Evolutionary conservation across 2,888 invertebrate genomes (phyloP), one percentile per base, ranked within the genome.

Genomic region (Xanthia icteritia): DNA sequence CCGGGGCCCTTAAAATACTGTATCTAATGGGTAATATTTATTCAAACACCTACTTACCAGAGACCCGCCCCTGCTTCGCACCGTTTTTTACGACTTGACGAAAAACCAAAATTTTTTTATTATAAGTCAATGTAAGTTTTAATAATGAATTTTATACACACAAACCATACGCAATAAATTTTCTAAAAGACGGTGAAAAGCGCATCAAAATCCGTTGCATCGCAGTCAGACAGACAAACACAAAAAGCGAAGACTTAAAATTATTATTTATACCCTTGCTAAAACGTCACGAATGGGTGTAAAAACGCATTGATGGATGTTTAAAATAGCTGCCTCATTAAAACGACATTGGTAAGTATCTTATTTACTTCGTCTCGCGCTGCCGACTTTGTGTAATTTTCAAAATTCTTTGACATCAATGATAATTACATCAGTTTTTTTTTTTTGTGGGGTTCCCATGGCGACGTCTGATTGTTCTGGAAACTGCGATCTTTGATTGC

Each of bases 361-460:
- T 51, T 36, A 74, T 77, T 73, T 71, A 64, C 51, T 63, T 82
- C 73, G 86, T 76, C 66, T 60, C 78, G 68, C 75, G 45, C 67
- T 51, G 66, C 20, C 20, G 31, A 64, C n/a, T 73, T 72, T 48
- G n/a, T 67, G 71, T 78, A 42, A 86, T 84, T 88, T 70, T 48
- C 48, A 65, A 80, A 79, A 79, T 74, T 68, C 73, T 65, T 74
- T 68, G 76, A 70, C 78, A 73, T 80, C 51, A 73, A 69, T 67
- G 56, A 80, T 71, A 76, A 86, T 77, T 42, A 76, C 70, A 54
- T 61, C 48, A 36, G 27, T 54, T 77, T 48, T 73, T 77, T n/a
- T 75, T 64, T 66, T 64, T 68, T 56, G 39, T 39, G 11, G 39
- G 13, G n/a, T 83, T 88, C 79, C 81, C 86, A 88, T 75, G 81